These are phyloP conservation scores for Cyanocitta stelleri DNA, from an alignment of 2,113 vertebrate species.

Conservation along the genomic window DNA sequence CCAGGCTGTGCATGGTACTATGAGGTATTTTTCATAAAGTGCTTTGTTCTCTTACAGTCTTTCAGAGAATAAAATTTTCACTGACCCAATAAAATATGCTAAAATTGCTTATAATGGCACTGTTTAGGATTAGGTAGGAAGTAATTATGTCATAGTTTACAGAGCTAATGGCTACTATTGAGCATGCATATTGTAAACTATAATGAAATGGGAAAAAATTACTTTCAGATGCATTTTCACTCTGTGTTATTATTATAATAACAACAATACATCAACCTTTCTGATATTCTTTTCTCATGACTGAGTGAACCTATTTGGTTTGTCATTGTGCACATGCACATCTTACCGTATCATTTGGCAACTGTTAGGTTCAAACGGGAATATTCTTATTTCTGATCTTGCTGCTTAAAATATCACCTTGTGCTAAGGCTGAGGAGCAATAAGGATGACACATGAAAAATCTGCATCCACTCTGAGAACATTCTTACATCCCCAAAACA, in stretches of 20 bases:
- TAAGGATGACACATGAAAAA: neutral
- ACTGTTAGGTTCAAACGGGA: slow-evolving; percentile 7
- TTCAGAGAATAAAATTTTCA: slow-evolving; percentile 14
- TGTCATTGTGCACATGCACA: slow-evolving; percentile 38
- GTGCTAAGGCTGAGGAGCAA: neutral
- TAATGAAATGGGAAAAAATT: slow-evolving; percentile 57
- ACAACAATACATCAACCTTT: slow-evolving; percentile 34
- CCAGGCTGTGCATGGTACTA: neutral
- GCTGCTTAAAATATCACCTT: neutral
- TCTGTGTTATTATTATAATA: slow-evolving; percentile 27
- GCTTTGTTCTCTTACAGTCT: slow-evolving; percentile 16
- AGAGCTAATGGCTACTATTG: slow-evolving; percentile 55
- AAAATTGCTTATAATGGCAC: slow-evolving; percentile 32
- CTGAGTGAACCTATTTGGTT: slow-evolving; percentile 33
- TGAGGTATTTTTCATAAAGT: neutral
- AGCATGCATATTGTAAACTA: slow-evolving; percentile 45
- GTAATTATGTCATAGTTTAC: slow-evolving; percentile 37
- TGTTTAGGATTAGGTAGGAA: slow-evolving; percentile 48
- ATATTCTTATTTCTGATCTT: slow-evolving; percentile 49
- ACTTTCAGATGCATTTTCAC: slow-evolving; percentile 55
- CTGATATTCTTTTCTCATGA: slow-evolving; percentile 35
- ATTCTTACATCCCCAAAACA: slow-evolving; percentile 8
- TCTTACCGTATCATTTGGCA: slow-evolving; percentile 40
- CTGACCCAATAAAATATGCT: slow-evolving; percentile 46
- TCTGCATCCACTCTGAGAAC: neutral